phyloP scores from a whole-genome alignment of 1,140 invertebrate species.

The Oscheius sp. region DNA sequence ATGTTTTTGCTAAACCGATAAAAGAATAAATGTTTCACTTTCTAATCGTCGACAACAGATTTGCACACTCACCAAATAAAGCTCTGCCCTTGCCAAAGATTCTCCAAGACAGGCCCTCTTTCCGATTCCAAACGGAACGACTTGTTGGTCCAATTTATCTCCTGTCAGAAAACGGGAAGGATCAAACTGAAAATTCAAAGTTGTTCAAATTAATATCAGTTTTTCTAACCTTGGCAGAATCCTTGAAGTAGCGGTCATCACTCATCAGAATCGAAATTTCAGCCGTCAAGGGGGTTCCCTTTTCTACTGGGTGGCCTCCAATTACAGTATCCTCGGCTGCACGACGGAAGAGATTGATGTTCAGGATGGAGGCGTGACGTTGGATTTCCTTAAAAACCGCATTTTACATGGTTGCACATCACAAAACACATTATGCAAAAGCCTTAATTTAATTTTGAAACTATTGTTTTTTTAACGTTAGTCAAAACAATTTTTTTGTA shows the following conservation, averaged over 20 bases:
- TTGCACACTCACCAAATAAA: slow-evolving; percentile 38
- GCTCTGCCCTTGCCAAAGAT: slow-evolving; percentile 28
- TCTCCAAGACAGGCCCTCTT: slow-evolving; percentile 37
- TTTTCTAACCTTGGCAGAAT: too few species aligned
- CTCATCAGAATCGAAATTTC: slow-evolving; percentile 24
- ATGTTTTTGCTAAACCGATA: too few species aligned
- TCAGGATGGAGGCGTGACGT: slow-evolving; percentile 30
- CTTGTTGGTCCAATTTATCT: slow-evolving; percentile 13
- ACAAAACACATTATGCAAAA: too few species aligned
- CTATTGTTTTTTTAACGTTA: too few species aligned
- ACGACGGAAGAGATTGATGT: slow-evolving; percentile 28
- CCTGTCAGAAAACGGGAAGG: not conserved
- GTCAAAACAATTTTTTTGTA: too few species aligned
- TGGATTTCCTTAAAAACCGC: slow-evolving; percentile 35
- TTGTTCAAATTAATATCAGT: slow-evolving; percentile 5
- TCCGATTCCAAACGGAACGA: slow-evolving; percentile 34
- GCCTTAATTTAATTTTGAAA: too few species aligned
- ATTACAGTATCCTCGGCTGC: slow-evolving; percentile 14
- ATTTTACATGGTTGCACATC: too few species aligned
- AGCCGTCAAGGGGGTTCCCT: slow-evolving; percentile 20
- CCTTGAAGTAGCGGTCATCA: slow-evolving; percentile 25
- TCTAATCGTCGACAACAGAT: too few species aligned
- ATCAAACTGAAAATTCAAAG: not conserved
- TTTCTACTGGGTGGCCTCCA: slow-evolving; percentile 4
- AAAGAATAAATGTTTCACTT: too few species aligned